A percentile compares a stretch with the other conserved stretches of the same genome.
Evolutionary conservation across 2,888 invertebrate species (phyloP).

Genomic region (Caenorhabditis sp.): DNA sequence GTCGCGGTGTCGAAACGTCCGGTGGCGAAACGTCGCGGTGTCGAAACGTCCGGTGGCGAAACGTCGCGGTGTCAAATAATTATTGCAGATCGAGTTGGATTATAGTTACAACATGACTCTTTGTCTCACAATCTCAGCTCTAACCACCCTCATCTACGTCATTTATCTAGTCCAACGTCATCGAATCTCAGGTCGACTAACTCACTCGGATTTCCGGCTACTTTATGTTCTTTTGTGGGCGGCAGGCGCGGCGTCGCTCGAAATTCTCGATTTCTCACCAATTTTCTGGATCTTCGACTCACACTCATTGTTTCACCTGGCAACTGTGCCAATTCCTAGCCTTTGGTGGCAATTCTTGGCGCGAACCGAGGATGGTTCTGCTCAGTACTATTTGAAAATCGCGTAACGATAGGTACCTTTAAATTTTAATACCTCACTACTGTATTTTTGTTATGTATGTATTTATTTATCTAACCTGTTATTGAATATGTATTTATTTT

Average conservation of each 20-base stretch:
- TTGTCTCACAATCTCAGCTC: constrained; percentile 47
- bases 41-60: too few relatives aligned
- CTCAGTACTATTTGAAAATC: background rate
- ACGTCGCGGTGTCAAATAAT: background rate
- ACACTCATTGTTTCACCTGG: constrained; percentile 62
- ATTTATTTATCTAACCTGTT: background rate
- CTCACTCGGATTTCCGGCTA: constrained; percentile 35
- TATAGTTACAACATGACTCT: constrained; percentile 62
- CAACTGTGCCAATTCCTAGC: constrained; percentile 58
- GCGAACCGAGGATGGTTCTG: background rate
- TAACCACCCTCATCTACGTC: constrained; percentile 47
- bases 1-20: too few relatives aligned
- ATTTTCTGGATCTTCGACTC: constrained; percentile 62
- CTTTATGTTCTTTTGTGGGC: constrained; percentile 44
- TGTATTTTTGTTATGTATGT: too few relatives aligned
- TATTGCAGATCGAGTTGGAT: constrained; percentile 49
- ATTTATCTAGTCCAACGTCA: constrained; percentile 23
- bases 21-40: too few relatives aligned
- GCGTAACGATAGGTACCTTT: background rate
- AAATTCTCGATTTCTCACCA: constrained; percentile 62
- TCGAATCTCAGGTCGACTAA: background rate
- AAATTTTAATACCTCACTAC: background rate
- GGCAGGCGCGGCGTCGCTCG: constrained; percentile 46
- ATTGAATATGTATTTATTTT: background rate
- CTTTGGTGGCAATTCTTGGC: constrained; percentile 46